Conservation (phyloP, 2,113 vertebrate species). For the Cephalopholis sonnerati region DNA sequence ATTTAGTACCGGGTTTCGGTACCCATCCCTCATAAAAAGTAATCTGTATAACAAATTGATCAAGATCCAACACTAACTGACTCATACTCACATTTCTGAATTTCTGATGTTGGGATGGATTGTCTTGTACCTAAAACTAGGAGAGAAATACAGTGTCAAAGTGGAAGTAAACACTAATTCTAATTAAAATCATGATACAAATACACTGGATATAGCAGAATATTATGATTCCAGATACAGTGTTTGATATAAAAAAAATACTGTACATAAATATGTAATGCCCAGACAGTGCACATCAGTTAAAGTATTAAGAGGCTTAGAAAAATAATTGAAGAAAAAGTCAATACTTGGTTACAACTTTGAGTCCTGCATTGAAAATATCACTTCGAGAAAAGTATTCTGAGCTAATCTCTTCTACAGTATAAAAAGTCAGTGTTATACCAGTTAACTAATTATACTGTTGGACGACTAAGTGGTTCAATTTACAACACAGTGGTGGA, state of each 20-base stretch:
- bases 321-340: background rate
- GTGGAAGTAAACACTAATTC: background rate
- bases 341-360: background rate
- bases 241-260: no score
- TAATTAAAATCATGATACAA: background rate
- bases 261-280: background rate
- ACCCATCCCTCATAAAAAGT: no score
- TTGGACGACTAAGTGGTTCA: background rate
- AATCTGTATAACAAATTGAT: background rate
- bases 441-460: background rate
- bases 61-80: background rate
- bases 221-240: background rate
- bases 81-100: conserved; percentile 63
- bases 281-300: background rate
- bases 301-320: background rate
- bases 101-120: conserved; percentile 26
- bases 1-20: no score
- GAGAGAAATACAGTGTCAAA: background rate
- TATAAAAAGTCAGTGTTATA: background rate
- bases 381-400: background rate
- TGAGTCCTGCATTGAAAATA: background rate
- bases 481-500: background rate
- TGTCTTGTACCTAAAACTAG: conserved; percentile 43
- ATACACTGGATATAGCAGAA: background rate
- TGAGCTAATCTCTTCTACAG: background rate